Evolutionary conservation across 2,888 invertebrate species (phyloP).

Genomic region (Augochlorella aurata): DNA sequence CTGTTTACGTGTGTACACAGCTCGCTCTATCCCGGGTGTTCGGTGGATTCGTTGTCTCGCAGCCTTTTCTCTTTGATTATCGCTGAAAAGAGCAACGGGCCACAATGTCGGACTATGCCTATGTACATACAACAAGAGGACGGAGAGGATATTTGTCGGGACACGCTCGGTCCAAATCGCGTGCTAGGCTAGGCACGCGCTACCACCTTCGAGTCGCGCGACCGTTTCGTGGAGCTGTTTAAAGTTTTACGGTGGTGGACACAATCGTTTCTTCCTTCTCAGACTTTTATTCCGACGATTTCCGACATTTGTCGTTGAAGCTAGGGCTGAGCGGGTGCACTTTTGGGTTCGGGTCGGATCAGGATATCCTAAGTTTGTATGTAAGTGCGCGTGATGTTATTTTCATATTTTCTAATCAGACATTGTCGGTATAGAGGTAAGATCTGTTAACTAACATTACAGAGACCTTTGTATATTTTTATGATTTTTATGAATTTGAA

Average conservation of each 20-base stretch:
- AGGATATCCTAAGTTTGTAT: too few relatives aligned
- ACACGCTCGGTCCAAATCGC: conserved; percentile 14
- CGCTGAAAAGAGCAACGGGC: background rate
- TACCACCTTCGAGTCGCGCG: background rate
- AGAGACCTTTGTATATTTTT: too few relatives aligned
- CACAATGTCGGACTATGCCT: background rate
- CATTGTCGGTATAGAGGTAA: too few relatives aligned
- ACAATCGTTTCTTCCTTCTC: background rate
- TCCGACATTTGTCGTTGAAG: background rate
- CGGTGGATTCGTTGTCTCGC: background rate
- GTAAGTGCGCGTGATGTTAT: too few relatives aligned
- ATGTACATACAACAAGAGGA: conserved; percentile 18
- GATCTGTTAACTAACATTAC: too few relatives aligned
- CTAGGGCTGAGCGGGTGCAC: too few relatives aligned
- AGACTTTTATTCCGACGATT: background rate
- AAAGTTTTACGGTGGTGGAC: background rate
- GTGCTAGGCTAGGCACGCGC: background rate
- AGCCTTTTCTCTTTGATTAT: background rate
- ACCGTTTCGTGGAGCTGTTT: background rate
- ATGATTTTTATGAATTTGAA: too few relatives aligned
- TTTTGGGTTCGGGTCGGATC: too few relatives aligned
- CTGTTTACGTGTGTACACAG: conserved; percentile 16
- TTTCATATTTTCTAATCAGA: too few relatives aligned
- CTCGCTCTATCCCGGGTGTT: background rate
- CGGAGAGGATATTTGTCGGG: conserved; percentile 18